Conservation (phyloP, 2,113 vertebrate species). For the Malurus elegans region DNA sequence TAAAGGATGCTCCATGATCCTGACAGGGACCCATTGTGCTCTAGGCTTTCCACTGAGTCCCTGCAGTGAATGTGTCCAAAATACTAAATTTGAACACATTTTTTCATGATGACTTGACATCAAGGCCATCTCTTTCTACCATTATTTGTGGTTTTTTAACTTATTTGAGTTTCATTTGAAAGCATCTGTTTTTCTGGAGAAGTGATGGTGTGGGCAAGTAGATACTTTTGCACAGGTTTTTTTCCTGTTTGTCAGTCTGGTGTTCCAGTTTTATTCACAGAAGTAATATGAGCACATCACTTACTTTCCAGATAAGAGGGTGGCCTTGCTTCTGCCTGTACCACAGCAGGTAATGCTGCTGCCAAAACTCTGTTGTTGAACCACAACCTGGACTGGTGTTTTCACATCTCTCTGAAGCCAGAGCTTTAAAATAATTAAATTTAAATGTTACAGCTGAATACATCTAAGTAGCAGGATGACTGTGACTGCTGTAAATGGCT, state of each 20-base stretch:
- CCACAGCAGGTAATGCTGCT: not conserved
- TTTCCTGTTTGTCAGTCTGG: not conserved
- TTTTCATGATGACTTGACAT: not conserved
- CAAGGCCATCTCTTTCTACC: not conserved
- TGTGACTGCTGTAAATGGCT: not conserved
- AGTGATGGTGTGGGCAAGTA: fast-evolving
- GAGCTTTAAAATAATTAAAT: not conserved
- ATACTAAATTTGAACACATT: not conserved
- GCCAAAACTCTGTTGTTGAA: not conserved
- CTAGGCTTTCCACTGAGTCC: not conserved
- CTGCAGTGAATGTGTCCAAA: not conserved
- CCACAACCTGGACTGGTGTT: fast-evolving
- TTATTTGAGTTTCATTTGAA: not conserved
- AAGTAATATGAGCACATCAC: not conserved
- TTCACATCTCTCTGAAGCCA: not conserved
- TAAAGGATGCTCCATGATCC: not conserved
- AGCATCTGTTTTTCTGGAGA: not conserved
- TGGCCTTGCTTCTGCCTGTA: not conserved
- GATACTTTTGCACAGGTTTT: not conserved
- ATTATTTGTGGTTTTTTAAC: not conserved
- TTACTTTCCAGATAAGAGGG: not conserved
- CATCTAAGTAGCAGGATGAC: not conserved
- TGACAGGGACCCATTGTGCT: not conserved
- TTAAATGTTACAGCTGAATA: not conserved
- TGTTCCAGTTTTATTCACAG: not conserved